Conservation (phyloP, 2,888 invertebrate species). For the Drosophila planitibia region DNA sequence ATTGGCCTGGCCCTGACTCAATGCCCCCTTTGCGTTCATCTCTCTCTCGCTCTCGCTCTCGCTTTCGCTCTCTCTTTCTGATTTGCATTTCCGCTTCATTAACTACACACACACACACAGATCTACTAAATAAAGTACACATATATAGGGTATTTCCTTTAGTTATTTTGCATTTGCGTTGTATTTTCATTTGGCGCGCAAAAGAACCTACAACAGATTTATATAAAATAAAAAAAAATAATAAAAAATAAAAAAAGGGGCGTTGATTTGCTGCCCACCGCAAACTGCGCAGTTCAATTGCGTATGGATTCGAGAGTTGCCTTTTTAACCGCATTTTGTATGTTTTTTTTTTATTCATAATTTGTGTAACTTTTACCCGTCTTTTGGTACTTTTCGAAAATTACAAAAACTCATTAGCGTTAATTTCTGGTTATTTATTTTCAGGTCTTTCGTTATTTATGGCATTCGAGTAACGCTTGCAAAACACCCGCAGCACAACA, state of each 20-base stretch:
- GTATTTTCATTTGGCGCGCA: slow-evolving; percentile 59
- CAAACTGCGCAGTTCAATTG: slow-evolving; percentile 46
- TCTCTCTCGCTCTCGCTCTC: slow-evolving; percentile 9
- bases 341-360: slow-evolving; percentile 1
- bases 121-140: slow-evolving; percentile 28
- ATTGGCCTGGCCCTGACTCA: slow-evolving; percentile 56
- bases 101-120: slow-evolving; percentile 37
- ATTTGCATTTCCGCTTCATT: slow-evolving; percentile 75
- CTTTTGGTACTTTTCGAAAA: slow-evolving; percentile 44
- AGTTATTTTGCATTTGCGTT: slow-evolving; percentile 1
- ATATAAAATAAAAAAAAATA: background rate
- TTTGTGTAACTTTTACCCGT: slow-evolving; percentile 35
- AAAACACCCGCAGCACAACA: slow-evolving; percentile 47
- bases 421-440: slow-evolving; percentile 52
- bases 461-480: slow-evolving; percentile 28
- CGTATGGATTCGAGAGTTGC: slow-evolving; percentile 11
- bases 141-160: slow-evolving; percentile 1
- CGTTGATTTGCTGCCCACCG: slow-evolving; percentile 31
- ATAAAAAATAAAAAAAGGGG: slow-evolving; percentile 33
- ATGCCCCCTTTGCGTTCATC: slow-evolving; percentile 28
- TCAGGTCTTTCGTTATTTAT: slow-evolving; percentile 62
- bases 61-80: slow-evolving; percentile 10
- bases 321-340: slow-evolving; percentile 41
- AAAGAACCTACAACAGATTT: slow-evolving; percentile 26
- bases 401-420: slow-evolving; percentile 68